Base-by-base conservation (phyloP, 2,797 vertebrate genomes). In the Molossus molossus region DNA sequence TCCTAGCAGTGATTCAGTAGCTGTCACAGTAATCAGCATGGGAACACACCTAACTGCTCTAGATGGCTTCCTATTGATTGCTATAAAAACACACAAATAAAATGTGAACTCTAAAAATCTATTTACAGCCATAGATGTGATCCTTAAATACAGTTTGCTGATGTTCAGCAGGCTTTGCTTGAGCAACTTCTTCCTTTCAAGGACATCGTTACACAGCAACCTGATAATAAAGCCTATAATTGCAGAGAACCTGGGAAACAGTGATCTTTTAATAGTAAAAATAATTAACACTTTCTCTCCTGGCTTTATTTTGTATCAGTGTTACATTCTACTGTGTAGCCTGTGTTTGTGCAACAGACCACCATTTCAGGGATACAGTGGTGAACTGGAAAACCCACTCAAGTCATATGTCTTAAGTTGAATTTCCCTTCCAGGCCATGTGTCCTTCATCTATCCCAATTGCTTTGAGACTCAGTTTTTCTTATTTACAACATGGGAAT, bases 11-110 rank as follows among this genome's bases (percentile, higher is more conserved):
- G 97, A 98, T 97, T 97, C 95, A 97, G 97, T 95, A 93, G 87
- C 97, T 97, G 97, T 97, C 96, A 96, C 84, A 94, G 95, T 87
- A 95, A 97, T 98, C 98, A 97, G 94, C 96, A 92, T 94, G 97
- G 96, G 95, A 97, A 92, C 92, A 92, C 92, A 97, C 96, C 94
- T 97, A 97, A 97, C 95, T 96, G 92, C 81, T 77, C 65, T 79
- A 77, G 89, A 97, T 88, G 93, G 90, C 95, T 96, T 97, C 87
- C 65, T 96, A 97, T 95, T 96, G 97, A 98, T 97, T 95, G 90
- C 90, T 96, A 80, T 93, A 95, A 97, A 97, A 90, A 96, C 90
- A 96, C 88, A 97, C 92, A 97, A 97, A 98, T 97, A 96, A 97
- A 97, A 97, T 88, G 90, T 97, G 94, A 96, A 95, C 95, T 95